Evolutionary conservation across 2,888 invertebrate genomes (phyloP), one percentile per base, ranked within the genome.

Genomic region (Tuta absoluta): DNA sequence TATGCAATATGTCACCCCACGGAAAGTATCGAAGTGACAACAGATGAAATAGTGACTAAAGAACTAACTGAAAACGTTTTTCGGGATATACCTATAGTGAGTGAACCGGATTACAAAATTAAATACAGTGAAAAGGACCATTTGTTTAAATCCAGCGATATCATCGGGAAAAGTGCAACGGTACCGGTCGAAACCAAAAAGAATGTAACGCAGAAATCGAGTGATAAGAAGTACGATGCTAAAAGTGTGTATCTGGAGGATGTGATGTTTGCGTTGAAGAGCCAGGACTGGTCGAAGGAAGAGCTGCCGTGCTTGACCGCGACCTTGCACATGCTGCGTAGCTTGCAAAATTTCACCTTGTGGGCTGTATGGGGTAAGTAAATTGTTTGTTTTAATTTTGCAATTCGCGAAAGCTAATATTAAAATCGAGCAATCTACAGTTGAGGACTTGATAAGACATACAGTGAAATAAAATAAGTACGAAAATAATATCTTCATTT

Each of bases 331-430:
- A 68, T 90, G 74, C 75, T 91, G 12, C 72, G 77, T 5, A 80
- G 80, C 58, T 76, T 93, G 69, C 87, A 90, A 71, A 93, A 93
- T 72, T 90, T 92, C 66, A 93, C 93, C 0, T 71, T 93, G 19
- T 93, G 93, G 93, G 92, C 93, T 0, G 91, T 92, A 68, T 92
- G 93, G 91, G 88, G 93, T 93, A 77, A 87, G 92, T 87, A 41
- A 2, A 45, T 0, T 17, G 41, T 33, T 33, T 8, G 4, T 45
- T 8, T 45, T 8, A 45, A 8, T 45, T 14, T 14, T 45, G 3
- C 2, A 45, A 45, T 45, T 45, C 14, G 12, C n/a, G 4, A 8
- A 45, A 45, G 12, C 12, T n/a, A n/a, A n/a, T n/a, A n/a, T n/a
- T n/a, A n/a, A n/a, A n/a, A n/a, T n/a, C n/a, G n/a, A n/a, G n/a